Percentiles rank a stretch among this genome's conserved stretches.
phyloP scores from a whole-genome alignment of 2,797 vertebrate genomes.

The Galaxias olidus region DNA sequence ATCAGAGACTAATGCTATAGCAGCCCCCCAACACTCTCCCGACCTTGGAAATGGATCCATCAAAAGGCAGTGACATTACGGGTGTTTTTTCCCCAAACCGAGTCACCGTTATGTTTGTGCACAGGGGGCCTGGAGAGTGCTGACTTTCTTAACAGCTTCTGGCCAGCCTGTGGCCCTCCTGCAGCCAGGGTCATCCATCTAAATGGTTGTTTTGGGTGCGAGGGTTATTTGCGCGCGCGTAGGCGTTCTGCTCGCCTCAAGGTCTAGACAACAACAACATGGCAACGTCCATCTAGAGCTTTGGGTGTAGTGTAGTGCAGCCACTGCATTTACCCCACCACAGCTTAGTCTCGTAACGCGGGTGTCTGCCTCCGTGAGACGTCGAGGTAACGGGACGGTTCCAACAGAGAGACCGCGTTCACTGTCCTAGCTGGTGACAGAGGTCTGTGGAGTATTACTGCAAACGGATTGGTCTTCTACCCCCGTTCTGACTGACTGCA shows the following conservation, averaged over 20 bases:
- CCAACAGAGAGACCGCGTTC: not conserved
- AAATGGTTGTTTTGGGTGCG: constrained; percentile 24
- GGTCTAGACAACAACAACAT: constrained; percentile 16
- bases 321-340: not conserved
- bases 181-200: constrained; percentile 9
- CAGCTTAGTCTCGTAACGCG: not conserved
- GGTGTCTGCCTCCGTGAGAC: not conserved
- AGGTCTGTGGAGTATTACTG: too few relatives aligned
- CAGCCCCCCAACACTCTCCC: not conserved
- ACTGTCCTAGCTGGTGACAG: too few relatives aligned
- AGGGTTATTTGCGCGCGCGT: not conserved
- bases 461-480: too few relatives aligned
- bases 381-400: not conserved
- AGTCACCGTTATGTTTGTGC: too few relatives aligned
- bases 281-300: too few relatives aligned
- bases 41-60: not conserved
- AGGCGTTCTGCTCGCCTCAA: constrained; percentile 13
- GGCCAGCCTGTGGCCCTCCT: not conserved
- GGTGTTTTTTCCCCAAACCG: too few relatives aligned
- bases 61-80: too few relatives aligned
- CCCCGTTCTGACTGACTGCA: too few relatives aligned
- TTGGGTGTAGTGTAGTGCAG: too few relatives aligned
- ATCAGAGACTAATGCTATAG: too few relatives aligned
- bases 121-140: not conserved
- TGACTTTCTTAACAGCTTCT: not conserved